Evolutionary conservation across 2,113 vertebrate species (phyloP).

Genomic region (Formicarius rufipectus): DNA sequence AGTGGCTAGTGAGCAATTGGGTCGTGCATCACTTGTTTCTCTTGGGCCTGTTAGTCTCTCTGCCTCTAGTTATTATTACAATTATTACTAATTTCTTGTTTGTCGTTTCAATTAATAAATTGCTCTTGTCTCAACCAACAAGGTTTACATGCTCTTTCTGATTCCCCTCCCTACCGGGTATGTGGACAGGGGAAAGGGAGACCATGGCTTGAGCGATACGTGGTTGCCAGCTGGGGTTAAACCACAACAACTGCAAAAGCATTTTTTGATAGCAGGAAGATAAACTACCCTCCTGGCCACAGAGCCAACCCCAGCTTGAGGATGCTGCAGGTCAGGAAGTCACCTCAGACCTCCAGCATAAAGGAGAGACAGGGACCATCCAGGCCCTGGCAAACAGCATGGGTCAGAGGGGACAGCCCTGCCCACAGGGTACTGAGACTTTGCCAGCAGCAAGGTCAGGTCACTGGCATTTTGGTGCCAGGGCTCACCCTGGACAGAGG

Average conservation of each 20-base stretch:
- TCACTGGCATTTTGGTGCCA: rapidly evolving
- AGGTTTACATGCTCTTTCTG: neutral
- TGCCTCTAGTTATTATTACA: neutral
- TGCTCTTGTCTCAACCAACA: neutral
- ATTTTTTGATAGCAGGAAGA: neutral
- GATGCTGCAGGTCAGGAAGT: neutral
- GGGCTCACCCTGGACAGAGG: neutral
- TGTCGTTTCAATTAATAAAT: neutral
- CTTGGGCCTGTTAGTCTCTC: neutral
- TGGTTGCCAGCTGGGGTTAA: neutral
- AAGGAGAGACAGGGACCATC: neutral
- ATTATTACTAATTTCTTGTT: neutral
- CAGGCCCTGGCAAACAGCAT: rapidly evolving
- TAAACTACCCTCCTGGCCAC: neutral
- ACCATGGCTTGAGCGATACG: neutral
- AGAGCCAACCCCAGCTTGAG: neutral
- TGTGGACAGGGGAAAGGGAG: neutral
- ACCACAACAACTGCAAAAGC: neutral
- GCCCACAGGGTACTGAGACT: neutral
- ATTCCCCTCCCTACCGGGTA: neutral
- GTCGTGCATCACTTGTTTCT: neutral
- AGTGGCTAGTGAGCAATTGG: neutral
- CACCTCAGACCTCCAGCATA: neutral
- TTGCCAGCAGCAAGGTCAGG: neutral
- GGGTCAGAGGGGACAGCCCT: neutral